A percentile compares a stretch with the other conserved stretches of the same genome.
Conservation (phyloP, 2,797 vertebrate genomes). For the Hylomyscus alleni region DNA sequence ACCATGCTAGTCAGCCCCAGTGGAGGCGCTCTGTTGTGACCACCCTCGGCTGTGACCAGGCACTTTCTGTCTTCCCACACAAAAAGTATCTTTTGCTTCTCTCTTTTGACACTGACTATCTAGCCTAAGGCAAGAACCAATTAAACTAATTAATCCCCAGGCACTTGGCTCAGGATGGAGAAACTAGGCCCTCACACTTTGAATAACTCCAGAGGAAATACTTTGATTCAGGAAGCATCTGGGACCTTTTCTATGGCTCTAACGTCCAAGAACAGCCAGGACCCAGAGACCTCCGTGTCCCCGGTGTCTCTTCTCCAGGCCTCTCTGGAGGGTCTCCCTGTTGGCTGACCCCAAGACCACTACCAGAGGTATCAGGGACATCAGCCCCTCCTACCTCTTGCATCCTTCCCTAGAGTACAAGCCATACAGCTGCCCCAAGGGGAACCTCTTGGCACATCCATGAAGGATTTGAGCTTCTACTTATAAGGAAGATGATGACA, state of each 20-base stretch:
- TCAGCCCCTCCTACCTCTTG: not conserved
- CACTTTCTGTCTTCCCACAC: conserved; percentile 59
- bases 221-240: not conserved
- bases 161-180: not conserved
- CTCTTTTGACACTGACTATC: conserved; percentile 63
- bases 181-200: not conserved
- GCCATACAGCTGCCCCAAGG: conserved; percentile 13
- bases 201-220: not conserved
- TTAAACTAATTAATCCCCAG: conserved; percentile 66
- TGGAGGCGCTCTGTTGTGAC: not conserved
- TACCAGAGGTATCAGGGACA: not conserved
- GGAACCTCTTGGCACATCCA: not conserved
- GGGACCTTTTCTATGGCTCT: not conserved
- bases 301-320: not conserved
- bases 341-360: not conserved
- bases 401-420: not conserved
- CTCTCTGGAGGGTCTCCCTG: not conserved
- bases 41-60: not conserved
- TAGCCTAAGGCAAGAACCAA: conserved; percentile 53
- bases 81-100: conserved; percentile 68
- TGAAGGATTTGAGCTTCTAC: not conserved
- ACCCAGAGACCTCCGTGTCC: not conserved
- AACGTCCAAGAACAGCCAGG: not conserved
- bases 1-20: not conserved
- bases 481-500: not conserved